Evolutionary conservation across 2,113 vertebrate genomes (phyloP).

Genomic region (Otis tarda): DNA sequence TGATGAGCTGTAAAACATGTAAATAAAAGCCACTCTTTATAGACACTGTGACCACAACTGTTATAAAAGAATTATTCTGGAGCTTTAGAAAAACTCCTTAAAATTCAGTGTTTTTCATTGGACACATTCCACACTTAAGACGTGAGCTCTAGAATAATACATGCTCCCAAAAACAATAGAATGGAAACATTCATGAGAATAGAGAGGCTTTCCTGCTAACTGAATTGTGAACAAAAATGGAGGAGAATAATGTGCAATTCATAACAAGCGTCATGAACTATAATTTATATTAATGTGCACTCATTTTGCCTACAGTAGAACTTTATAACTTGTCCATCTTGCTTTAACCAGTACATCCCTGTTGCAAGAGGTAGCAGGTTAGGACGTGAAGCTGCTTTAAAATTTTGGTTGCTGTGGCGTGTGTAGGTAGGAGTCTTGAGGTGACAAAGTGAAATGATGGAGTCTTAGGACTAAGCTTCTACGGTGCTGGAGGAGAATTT

Average conservation of each 20-base stretch:
- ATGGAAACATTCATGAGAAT: slow-evolving; percentile 9
- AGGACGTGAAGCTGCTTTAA: not conserved
- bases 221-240: not conserved
- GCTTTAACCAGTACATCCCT: not conserved
- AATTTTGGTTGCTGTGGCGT: not conserved
- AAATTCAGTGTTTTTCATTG: not conserved
- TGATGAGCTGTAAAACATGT: not conserved
- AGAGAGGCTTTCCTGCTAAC: not conserved
- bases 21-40: not conserved
- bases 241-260: slow-evolving; percentile 7
- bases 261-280: not conserved
- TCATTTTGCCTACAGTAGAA: not conserved
- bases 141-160: not conserved
- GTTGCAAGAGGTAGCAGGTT: not conserved
- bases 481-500: not conserved
- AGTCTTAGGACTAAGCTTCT: not conserved
- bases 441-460: not conserved
- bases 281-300: not conserved
- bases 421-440: not conserved
- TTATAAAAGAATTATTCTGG: not conserved
- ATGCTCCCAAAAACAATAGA: slow-evolving; percentile 26
- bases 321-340: not conserved
- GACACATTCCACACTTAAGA: slow-evolving; percentile 6
- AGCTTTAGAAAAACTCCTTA: not conserved
- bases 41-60: not conserved